phyloP scores from a whole-genome alignment of 2,113 vertebrate species.

The Alaudala cheleensis region DNA sequence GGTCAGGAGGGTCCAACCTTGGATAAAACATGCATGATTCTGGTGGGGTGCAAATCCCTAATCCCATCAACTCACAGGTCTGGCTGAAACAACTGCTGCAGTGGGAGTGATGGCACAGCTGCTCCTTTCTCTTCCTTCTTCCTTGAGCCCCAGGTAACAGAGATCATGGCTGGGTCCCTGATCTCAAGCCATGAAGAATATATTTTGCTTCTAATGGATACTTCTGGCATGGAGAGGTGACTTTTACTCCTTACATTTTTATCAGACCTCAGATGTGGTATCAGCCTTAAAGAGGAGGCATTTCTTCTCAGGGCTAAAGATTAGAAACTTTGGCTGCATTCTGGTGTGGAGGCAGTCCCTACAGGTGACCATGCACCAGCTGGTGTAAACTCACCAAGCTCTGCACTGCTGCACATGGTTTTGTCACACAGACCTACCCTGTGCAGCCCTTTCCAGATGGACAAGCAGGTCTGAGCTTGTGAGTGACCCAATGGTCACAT shows the following conservation, averaged over 20 bases:
- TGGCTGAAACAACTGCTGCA: not conserved
- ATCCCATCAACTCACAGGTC: not conserved
- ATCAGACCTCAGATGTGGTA: not conserved
- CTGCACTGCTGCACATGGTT: not conserved
- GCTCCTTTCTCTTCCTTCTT: not conserved
- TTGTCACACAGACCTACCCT: not conserved
- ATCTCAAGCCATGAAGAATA: not conserved
- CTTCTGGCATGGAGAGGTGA: not conserved
- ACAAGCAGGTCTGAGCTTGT: not conserved
- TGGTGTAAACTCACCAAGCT: not conserved
- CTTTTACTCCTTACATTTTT: not conserved
- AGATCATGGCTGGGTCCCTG: not conserved
- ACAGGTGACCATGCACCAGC: not conserved
- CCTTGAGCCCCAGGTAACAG: not conserved
- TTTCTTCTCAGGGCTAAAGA: not conserved
- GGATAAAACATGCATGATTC: accelerated
- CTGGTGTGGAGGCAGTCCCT: not conserved
- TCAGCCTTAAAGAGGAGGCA: not conserved
- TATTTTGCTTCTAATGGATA: not conserved
- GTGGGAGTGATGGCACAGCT: not conserved
- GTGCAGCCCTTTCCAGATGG: not conserved
- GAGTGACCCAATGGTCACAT: not conserved
- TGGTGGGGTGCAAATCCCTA: not conserved
- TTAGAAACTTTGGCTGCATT: not conserved
- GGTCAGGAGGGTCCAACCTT: not conserved